These are phyloP conservation scores for Ormyrus thymus DNA, from an alignment of 2,888 invertebrate species.

Conservation along the genomic window DNA sequence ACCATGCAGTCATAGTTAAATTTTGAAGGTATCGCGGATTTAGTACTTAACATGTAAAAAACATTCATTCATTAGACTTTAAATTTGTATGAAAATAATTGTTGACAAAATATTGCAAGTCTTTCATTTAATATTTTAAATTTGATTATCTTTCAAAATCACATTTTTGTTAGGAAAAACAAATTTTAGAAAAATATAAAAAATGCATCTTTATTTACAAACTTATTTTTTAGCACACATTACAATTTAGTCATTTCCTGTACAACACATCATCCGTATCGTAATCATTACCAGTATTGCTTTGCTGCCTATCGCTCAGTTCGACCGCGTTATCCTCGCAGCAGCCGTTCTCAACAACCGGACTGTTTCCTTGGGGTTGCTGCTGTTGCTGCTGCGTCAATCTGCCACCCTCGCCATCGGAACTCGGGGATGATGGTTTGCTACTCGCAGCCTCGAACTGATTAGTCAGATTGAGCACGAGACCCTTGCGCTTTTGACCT, in stretches of 20 bases:
- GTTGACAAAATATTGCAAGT: too few species aligned
- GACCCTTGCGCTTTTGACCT: constrained; percentile 74
- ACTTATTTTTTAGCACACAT: too few species aligned
- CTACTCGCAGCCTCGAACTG: constrained; percentile 77
- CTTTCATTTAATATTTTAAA: background rate
- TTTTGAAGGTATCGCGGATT: too few species aligned
- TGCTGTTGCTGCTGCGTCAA: constrained; percentile 36
- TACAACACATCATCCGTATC: too few species aligned
- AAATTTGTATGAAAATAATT: too few species aligned
- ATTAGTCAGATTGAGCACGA: constrained; percentile 78
- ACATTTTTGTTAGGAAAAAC: too few species aligned
- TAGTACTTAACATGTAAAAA: too few species aligned
- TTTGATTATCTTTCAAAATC: background rate
- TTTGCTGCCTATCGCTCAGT: constrained; percentile 24
- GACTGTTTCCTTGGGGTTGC: background rate
- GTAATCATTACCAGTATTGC: constrained; percentile 10
- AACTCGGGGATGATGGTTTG: constrained; percentile 72
- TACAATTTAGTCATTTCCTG: too few species aligned
- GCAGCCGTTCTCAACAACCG: constrained; percentile 56
- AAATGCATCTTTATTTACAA: background rate
- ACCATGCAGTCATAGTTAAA: too few species aligned
- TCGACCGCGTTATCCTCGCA: constrained; percentile 45
- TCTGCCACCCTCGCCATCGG: constrained; percentile 59
- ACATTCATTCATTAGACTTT: too few species aligned
- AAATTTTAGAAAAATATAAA: too few species aligned